phyloP scores from a whole-genome alignment of 1,140 invertebrate species.

The Megalopta genalis region DNA sequence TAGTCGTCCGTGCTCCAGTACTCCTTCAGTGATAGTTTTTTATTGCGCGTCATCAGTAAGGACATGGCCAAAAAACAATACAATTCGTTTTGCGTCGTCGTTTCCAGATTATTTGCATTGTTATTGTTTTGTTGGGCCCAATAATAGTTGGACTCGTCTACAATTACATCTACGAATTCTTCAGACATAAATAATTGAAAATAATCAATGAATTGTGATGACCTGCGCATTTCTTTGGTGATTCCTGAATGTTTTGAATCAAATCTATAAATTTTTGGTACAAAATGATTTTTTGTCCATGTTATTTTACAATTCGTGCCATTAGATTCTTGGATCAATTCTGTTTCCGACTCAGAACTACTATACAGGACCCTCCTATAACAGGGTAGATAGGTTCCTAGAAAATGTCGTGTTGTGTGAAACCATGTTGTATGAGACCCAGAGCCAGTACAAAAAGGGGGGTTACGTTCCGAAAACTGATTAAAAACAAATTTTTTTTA shows the following conservation, averaged over 20 bases:
- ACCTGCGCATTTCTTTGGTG: not conserved
- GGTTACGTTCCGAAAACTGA: too few relatives aligned
- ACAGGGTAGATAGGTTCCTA: too few relatives aligned
- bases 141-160: conserved; percentile 31
- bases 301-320: not conserved
- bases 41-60: conserved; percentile 14
- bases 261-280: conserved; percentile 3
- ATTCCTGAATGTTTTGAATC: not conserved
- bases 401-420: too few relatives aligned
- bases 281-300: not conserved
- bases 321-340: not conserved
- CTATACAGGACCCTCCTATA: too few relatives aligned
- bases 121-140: conserved; percentile 21
- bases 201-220: too few relatives aligned
- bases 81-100: conserved; percentile 11
- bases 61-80: conserved; percentile 29
- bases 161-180: conserved; percentile 17
- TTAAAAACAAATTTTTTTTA: too few relatives aligned
- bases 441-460: too few relatives aligned
- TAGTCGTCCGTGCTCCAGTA: conserved; percentile 56
- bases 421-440: too few relatives aligned
- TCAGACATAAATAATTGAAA: too few relatives aligned
- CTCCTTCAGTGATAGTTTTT: conserved; percentile 27
- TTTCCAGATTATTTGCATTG: conserved; percentile 8
- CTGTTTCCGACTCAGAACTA: conserved; percentile 25